Evolutionary conservation across 2,113 vertebrate species (phyloP).

Genomic region (Phainopepla nitens): DNA sequence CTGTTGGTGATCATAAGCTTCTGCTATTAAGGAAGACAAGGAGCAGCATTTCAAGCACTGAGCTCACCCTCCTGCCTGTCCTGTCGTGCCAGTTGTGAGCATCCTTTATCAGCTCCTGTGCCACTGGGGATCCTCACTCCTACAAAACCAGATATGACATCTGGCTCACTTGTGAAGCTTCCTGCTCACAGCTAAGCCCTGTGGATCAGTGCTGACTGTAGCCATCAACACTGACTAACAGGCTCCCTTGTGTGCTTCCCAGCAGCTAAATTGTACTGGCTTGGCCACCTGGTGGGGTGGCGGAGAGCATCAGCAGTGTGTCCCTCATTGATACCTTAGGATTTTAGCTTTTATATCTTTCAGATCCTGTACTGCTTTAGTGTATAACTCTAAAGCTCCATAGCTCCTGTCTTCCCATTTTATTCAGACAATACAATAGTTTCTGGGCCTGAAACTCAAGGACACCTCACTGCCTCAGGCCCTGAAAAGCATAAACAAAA

Average conservation of each 20-base stretch:
- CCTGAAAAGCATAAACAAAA: background rate
- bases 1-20: background rate
- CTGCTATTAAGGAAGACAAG: background rate
- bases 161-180: background rate
- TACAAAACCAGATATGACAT: background rate
- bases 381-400: background rate
- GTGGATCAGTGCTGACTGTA: background rate
- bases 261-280: background rate
- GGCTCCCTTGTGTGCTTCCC: background rate
- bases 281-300: background rate
- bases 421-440: background rate
- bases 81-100: background rate
- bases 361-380: background rate
- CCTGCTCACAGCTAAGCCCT: background rate
- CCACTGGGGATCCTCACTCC: background rate
- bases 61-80: background rate
- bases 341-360: background rate
- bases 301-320: rapidly evolving
- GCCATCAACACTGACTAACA: background rate
- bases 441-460: background rate
- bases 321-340: background rate
- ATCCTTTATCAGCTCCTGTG: background rate
- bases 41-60: background rate
- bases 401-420: background rate
- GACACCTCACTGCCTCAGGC: background rate